Evolutionary conservation across 2,797 vertebrate species (phyloP).

Genomic region (Sebastes ruberrimus): DNA sequence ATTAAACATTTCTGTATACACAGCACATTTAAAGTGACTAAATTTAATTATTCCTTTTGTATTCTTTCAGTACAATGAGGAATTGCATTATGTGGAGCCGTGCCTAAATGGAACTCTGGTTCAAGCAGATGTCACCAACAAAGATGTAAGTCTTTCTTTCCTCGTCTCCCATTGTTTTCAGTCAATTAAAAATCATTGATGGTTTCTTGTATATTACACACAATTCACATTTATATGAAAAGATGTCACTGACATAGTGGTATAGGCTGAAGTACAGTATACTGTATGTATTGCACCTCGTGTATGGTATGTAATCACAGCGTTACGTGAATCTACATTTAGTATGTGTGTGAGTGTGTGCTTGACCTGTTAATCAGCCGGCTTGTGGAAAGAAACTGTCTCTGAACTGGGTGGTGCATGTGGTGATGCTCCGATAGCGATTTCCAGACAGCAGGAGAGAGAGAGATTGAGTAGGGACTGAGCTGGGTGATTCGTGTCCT

Average conservation of each 20-base stretch:
- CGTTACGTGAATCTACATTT: background rate
- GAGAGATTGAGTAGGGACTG: background rate
- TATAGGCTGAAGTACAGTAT: background rate
- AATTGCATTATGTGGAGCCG: conserved; percentile 94
- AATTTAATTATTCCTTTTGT: conserved; percentile 21
- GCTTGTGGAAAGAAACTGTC: background rate
- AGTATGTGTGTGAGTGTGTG: background rate
- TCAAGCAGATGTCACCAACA: conserved; percentile 96
- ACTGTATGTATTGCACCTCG: background rate
- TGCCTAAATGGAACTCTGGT: conserved; percentile 96
- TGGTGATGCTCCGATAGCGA: background rate
- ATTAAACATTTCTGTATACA: conserved; percentile 3
- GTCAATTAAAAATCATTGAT: background rate
- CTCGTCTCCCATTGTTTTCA: background rate
- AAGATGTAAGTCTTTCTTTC: conserved; percentile 87
- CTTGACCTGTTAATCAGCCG: background rate
- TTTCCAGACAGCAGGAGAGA: background rate
- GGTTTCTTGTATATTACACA: background rate
- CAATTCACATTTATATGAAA: background rate
- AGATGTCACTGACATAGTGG: background rate
- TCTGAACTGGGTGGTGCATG: background rate
- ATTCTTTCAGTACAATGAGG: conserved; percentile 91
- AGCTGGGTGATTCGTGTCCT: background rate
- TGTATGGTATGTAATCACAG: background rate
- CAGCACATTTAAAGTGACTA: background rate